These are phyloP conservation scores for Mallotus villosus DNA, from an alignment of 2,797 vertebrate species.

Conservation along the genomic window DNA sequence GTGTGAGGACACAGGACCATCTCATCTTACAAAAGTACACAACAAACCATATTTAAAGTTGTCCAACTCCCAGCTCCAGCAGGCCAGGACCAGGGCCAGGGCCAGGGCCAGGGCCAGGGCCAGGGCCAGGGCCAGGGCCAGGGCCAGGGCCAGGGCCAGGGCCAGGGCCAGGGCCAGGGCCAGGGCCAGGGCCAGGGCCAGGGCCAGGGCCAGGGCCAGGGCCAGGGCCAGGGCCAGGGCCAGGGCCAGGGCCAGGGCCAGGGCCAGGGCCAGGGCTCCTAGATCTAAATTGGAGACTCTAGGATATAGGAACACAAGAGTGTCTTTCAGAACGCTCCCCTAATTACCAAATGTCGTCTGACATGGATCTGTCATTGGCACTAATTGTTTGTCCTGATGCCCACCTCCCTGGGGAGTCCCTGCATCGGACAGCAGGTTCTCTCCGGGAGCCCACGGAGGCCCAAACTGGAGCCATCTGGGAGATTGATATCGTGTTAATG, in stretches of 20 bases:
- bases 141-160: background rate
- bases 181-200: background rate
- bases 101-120: too few relatives aligned
- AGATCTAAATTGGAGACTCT: conserved; percentile 58
- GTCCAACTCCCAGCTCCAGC: background rate
- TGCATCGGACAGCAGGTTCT: conserved; percentile 67
- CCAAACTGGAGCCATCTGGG: conserved; percentile 77
- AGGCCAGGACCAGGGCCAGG: too few relatives aligned
- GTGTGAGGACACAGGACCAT: conserved; percentile 22
- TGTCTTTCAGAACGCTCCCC: conserved; percentile 68
- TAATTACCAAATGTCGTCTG: conserved; percentile 70
- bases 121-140: background rate
- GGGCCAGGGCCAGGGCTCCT: conserved; percentile 11
- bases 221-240: too few relatives aligned
- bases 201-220: too few relatives aligned
- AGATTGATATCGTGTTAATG: conserved; percentile 85
- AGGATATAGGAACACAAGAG: conserved; percentile 67
- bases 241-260: background rate
- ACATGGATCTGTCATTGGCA: conserved; percentile 77
- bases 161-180: too few relatives aligned
- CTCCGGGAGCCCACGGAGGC: conserved; percentile 69
- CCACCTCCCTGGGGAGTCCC: conserved; percentile 55
- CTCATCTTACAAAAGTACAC: conserved; percentile 45
- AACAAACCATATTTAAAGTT: conserved; percentile 24
- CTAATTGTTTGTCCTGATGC: conserved; percentile 72